Evolutionary conservation across 2,797 vertebrate genomes (phyloP).

Genomic region (Acanthurus leucopareius): DNA sequence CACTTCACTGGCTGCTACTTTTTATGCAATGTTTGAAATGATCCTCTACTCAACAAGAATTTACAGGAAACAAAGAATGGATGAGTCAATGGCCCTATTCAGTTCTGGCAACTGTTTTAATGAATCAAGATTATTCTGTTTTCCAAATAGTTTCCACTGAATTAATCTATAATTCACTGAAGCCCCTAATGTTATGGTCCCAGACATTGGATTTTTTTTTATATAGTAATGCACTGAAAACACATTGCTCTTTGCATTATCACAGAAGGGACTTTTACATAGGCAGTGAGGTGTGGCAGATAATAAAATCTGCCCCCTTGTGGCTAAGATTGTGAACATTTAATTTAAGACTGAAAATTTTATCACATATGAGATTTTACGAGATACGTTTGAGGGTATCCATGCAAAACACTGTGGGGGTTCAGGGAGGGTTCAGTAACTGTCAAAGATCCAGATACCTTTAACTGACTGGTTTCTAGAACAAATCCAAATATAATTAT

Average conservation of each 20-base stretch:
- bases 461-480: too few species aligned
- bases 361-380: neutral
- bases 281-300: neutral
- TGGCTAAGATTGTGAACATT: neutral
- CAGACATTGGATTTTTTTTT: neutral
- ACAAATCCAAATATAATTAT: too few species aligned
- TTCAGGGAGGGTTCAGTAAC: too few species aligned
- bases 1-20: neutral
- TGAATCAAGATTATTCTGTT: neutral
- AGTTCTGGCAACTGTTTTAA: neutral
- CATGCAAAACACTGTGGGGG: too few species aligned
- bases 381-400: too few species aligned
- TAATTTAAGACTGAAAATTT: neutral
- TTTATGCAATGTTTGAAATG: neutral
- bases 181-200: neutral
- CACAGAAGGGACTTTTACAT: neutral
- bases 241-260: neutral
- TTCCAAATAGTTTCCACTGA: neutral
- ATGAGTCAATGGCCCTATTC: neutral
- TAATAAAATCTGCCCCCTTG: slow-evolving; percentile 14
- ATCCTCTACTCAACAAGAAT: neutral
- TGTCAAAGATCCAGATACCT: too few species aligned
- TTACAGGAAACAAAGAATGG: neutral
- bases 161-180: neutral
- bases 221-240: neutral